phyloP scores from a whole-genome alignment of 2,797 vertebrate genomes.

The Lepilemur ruficaudatus region DNA sequence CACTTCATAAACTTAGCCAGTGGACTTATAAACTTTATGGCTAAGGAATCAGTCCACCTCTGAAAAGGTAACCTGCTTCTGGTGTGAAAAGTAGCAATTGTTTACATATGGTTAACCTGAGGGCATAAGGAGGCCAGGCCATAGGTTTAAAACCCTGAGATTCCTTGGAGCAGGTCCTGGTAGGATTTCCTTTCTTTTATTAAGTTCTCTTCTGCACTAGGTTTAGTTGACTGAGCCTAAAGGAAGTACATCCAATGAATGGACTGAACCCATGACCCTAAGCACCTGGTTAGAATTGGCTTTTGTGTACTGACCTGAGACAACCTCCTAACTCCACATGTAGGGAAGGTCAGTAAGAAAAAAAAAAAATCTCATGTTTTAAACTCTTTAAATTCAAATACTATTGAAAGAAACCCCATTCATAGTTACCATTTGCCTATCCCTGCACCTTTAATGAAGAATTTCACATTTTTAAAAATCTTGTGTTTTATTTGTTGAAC shows the following conservation, averaged over 20 bases:
- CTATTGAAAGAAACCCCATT: background rate
- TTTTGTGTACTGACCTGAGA: conserved; percentile 44
- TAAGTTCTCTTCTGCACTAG: conserved; percentile 45
- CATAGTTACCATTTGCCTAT: background rate
- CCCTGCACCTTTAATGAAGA: background rate
- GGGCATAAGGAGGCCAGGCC: conserved; percentile 35
- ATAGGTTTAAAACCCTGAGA: conserved; percentile 42
- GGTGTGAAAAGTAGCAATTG: conserved; percentile 75
- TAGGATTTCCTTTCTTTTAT: conserved; percentile 69
- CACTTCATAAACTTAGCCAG: conserved; percentile 67
- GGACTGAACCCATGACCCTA: conserved; percentile 50
- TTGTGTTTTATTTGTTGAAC: conserved; percentile 12
- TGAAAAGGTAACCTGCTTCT: conserved; percentile 62
- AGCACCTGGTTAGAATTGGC: conserved; percentile 45
- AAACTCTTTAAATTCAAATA: conserved; percentile 13
- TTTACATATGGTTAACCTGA: conserved; percentile 66
- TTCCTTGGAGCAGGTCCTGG: conserved; percentile 32
- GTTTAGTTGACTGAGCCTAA: conserved; percentile 49
- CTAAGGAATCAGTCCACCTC: conserved; percentile 43
- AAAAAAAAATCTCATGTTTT: background rate
- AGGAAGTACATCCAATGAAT: conserved; percentile 24
- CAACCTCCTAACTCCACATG: background rate
- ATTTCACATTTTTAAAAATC: background rate
- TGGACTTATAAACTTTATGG: conserved; percentile 70
- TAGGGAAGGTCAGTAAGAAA: background rate